Base-by-base conservation (phyloP, 2,113 vertebrate genomes). In the Lipotes vexillifer region DNA sequence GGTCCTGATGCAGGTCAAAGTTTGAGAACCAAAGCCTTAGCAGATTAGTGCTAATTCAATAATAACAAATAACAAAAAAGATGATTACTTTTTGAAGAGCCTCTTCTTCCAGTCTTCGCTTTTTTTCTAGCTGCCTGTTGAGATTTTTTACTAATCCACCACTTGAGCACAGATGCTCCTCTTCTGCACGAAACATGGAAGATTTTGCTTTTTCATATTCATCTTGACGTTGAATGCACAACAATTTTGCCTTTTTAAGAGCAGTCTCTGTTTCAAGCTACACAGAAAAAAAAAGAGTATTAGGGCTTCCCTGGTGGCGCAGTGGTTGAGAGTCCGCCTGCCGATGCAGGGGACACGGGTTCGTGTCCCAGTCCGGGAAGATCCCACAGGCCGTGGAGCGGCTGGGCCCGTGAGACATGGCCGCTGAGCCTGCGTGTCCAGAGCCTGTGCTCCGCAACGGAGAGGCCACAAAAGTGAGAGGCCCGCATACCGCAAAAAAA, bases 181-280 rank as follows among this genome's bases (percentile, higher is more conserved):
- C 99, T 98, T 99, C 99, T 49, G 99, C 99, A 69, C 99, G 99
- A 89, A 98, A 99, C 97, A 99, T 99, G 78, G 99, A 99, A 65
- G 98, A 99, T 93, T 99, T 99, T 87, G 99, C 99, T 89, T 99
- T 99, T 95, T 99, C 99, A n/a, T 99, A 99, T 74, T 99, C 99
- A 94, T 99, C 99, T 92, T 99, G 99, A 97, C 99, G 99, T 97
- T 99, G 99, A 2, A 98, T 98, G 96, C 99, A 99, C 65, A 99
- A 98, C 96, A 99, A 93, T 95, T 99, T 99, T 0, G 99, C 99
- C 98, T 99, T 99, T 98, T 98, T 99, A 86, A 99, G 98, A 92
- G 99, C 99, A 2, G 98, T 98, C 97, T 99, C 99, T 66, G 99
- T 99, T 93, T 99, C 99, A n/a, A 99, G 99, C 99, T 99, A 97